A percentile compares a stretch with the other conserved stretches of the same genome.
Conservation (phyloP, 2,113 vertebrate species). For the Bungarus multicinctus region DNA sequence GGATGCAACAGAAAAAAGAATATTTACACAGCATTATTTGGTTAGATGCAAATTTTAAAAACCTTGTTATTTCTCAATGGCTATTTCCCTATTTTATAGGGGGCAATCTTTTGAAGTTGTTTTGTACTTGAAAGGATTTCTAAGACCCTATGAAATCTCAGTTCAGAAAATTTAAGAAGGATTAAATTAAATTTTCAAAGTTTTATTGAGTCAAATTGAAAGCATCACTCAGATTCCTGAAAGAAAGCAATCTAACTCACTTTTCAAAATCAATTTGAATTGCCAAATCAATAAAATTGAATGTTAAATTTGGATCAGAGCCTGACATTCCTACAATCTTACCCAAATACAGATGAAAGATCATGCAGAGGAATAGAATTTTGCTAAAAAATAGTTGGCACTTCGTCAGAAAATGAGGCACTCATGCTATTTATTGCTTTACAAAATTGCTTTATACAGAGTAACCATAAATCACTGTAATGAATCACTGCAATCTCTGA, state of each 20-base stretch:
- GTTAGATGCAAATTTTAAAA: neutral
- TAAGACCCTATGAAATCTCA: neutral
- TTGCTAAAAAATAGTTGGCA: neutral
- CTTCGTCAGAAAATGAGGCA: neutral
- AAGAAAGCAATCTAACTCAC: neutral
- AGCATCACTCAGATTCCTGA: neutral
- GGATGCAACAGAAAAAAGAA: neutral
- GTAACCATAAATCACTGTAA: neutral
- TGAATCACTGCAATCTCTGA: neutral
- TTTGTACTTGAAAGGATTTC: neutral
- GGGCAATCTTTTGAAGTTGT: neutral
- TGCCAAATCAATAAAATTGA: neutral
- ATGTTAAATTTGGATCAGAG: neutral
- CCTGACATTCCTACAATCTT: neutral
- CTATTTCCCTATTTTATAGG: neutral
- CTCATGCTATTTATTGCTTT: neutral
- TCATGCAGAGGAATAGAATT: neutral
- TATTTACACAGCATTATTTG: neutral
- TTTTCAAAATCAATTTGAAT: neutral
- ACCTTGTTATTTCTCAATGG: neutral
- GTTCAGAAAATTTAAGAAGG: neutral
- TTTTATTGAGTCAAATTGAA: neutral
- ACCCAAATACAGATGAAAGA: neutral
- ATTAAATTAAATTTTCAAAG: neutral
- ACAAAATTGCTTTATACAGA: neutral